Conservation (phyloP, 2,888 invertebrate genomes). For the Rotaria socialis region DNA sequence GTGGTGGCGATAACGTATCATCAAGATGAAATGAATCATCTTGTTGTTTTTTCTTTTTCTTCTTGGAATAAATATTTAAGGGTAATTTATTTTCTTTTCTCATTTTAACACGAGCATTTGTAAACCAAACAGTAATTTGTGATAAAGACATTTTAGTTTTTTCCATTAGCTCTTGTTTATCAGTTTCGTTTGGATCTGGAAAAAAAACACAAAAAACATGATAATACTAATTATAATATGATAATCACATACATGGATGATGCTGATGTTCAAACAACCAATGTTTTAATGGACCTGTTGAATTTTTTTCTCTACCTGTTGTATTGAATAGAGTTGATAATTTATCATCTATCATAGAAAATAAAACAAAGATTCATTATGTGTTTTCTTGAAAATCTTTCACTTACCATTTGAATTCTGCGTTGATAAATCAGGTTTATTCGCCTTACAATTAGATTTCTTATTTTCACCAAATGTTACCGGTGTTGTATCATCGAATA, state of each 20-base stretch:
- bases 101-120: conserved; percentile 35
- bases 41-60: conserved; percentile 19
- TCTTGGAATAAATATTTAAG: not conserved
- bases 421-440: not conserved
- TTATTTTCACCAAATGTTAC: conserved; percentile 12
- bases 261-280: conserved; percentile 30
- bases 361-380: no score
- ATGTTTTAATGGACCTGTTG: conserved; percentile 34
- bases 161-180: conserved; percentile 26
- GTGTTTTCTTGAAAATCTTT: no score
- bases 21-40: not conserved
- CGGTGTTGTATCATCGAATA: conserved; percentile 5
- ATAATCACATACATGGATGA: conserved; percentile 12
- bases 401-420: not conserved
- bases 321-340: conserved; percentile 28
- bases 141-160: conserved; percentile 25
- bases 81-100: conserved; percentile 36
- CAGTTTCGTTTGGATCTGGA: conserved; percentile 28
- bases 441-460: not conserved
- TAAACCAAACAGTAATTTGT: conserved; percentile 33
- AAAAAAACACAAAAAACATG: no score
- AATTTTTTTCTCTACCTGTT: conserved; percentile 30
- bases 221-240: not conserved
- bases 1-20: not conserved
- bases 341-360: not conserved